These are phyloP conservation scores for Dendropsophus ebraccatus DNA, from an alignment of 2,113 vertebrate genomes.

Conservation along the genomic window DNA sequence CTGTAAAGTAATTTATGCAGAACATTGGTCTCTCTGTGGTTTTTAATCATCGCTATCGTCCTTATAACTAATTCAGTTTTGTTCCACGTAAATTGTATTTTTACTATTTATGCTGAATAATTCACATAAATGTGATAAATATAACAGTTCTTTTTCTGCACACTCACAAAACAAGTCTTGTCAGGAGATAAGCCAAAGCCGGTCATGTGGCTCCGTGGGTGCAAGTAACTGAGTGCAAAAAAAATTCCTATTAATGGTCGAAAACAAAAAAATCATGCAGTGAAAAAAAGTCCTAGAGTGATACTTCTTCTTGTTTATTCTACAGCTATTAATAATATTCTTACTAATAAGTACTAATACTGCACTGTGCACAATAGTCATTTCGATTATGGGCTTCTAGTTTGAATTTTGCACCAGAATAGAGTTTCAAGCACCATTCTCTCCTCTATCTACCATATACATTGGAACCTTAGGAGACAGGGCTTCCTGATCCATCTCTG, in stretches of 20 bases:
- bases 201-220: not conserved
- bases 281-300: not conserved
- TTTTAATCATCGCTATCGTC: constrained; percentile 7
- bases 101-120: constrained; percentile 27
- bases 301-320: not conserved
- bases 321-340: too few species aligned
- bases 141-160: not conserved
- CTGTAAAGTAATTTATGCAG: constrained; percentile 11
- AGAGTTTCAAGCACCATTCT: too few species aligned
- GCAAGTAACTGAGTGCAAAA: not conserved
- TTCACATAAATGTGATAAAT: constrained; percentile 23
- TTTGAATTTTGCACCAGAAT: too few species aligned
- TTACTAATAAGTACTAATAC: too few species aligned
- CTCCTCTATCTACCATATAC: too few species aligned
- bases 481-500: too few species aligned
- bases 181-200: not conserved
- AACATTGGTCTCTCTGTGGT: constrained; percentile 8
- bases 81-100: constrained; percentile 22
- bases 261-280: not conserved
- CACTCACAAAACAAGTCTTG: not conserved
- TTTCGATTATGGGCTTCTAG: too few species aligned
- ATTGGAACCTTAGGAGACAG: too few species aligned
- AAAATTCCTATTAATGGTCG: not conserved
- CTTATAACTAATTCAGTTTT: constrained; percentile 33
- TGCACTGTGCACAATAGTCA: too few species aligned